A percentile compares a stretch with the other conserved stretches of the same genome.
Evolutionary conservation across 92 coral and sea anemone genomes (phyloP).

Genomic region (Umimayanthus kanabou): DNA sequence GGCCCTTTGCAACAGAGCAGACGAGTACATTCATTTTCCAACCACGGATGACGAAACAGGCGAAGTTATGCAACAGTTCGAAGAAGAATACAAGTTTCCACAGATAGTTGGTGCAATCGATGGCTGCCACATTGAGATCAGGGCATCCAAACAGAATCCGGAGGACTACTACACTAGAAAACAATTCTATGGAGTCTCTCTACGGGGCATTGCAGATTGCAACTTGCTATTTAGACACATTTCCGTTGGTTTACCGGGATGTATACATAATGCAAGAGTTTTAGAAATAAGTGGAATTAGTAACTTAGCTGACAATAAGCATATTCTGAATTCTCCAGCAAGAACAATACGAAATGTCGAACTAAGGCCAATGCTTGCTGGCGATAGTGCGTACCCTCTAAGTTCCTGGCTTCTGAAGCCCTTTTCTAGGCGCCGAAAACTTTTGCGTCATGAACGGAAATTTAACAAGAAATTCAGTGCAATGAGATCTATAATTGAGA

Average conservation of each 20-base stretch:
- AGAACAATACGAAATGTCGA: conserved; percentile 30
- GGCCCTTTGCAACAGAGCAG: no score
- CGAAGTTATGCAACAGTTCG: conserved; percentile 51
- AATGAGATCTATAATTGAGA: conserved; percentile 24
- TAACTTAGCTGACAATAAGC: conserved; percentile 43
- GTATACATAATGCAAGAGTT: conserved; percentile 55
- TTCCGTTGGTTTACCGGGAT: conserved; percentile 52
- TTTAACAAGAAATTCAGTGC: conserved; percentile 20
- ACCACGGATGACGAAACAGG: conserved; percentile 51
- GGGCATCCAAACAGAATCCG: conserved; percentile 52
- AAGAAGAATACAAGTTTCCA: conserved; percentile 56
- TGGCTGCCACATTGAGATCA: conserved; percentile 65
- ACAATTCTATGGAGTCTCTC: conserved; percentile 54
- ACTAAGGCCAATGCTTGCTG: conserved; percentile 48
- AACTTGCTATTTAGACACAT: conserved; percentile 41
- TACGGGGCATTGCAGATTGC: conserved; percentile 54
- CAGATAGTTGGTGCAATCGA: conserved; percentile 66
- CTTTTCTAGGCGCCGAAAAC: neutral
- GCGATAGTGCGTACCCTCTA: conserved; percentile 57
- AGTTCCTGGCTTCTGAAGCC: conserved; percentile 38
- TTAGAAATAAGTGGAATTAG: conserved; percentile 33
- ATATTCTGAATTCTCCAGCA: conserved; percentile 42
- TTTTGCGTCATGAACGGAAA: conserved; percentile 15
- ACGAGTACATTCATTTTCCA: conserved; percentile 50
- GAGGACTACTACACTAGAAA: conserved; percentile 61